Conservation (phyloP, 1,140 invertebrate species). For the Andrena cerasifolii region DNA sequence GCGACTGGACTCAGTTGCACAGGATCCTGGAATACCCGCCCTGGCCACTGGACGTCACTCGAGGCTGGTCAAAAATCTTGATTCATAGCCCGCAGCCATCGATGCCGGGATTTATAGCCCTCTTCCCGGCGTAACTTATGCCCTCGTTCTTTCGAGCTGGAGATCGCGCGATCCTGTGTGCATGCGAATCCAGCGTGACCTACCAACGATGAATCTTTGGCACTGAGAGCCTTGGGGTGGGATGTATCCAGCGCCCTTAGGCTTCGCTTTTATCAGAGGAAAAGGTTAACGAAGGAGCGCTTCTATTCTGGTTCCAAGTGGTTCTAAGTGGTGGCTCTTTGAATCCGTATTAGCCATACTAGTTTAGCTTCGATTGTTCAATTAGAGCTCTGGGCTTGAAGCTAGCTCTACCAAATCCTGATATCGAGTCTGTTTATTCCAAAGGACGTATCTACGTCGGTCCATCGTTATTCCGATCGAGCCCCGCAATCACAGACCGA, state of each 20-base stretch:
- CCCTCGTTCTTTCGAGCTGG: slow-evolving; percentile 49
- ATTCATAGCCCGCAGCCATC: slow-evolving; percentile 67
- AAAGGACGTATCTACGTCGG: slow-evolving; percentile 29
- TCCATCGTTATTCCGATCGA: slow-evolving; percentile 33
- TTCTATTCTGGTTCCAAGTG: neutral
- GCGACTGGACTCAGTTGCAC: slow-evolving; percentile 11
- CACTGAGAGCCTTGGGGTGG: neutral
- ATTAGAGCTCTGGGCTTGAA: too few relatives aligned
- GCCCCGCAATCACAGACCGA: slow-evolving; percentile 31
- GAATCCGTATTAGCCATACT: too few relatives aligned
- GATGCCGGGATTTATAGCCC: slow-evolving; percentile 72
- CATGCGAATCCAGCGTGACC: slow-evolving; percentile 29
- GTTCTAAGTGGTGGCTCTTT: too few relatives aligned
- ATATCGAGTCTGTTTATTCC: too few relatives aligned
- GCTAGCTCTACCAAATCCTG: too few relatives aligned
- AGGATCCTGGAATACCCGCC: slow-evolving; percentile 3
- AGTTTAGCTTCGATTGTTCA: too few relatives aligned
- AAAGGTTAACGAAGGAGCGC: neutral
- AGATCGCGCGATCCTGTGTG: slow-evolving; percentile 1
- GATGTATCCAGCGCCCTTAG: slow-evolving; percentile 1
- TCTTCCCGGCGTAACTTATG: slow-evolving; percentile 67
- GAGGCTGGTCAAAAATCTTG: slow-evolving; percentile 69
- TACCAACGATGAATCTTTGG: slow-evolving; percentile 10
- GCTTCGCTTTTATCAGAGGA: neutral
- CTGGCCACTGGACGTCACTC: slow-evolving; percentile 39